Evolutionary conservation across 2,797 vertebrate species (phyloP), one percentile per base, ranked within the genome.

Genomic region (Meda fulgida): DNA sequence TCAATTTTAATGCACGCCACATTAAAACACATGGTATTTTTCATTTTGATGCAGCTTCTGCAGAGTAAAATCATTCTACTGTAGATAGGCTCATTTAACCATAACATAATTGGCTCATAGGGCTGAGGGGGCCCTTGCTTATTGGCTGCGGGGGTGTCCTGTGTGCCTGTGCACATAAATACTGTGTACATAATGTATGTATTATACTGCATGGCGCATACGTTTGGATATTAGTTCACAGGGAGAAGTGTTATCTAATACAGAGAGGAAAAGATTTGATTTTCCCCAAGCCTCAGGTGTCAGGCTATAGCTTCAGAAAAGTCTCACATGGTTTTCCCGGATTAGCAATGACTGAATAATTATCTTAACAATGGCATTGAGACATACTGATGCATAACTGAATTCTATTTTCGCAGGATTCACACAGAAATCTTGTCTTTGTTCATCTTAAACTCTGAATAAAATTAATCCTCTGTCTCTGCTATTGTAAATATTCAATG

Each of bases 371-470:
- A 77, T 86, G 88, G 76, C 76, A 79, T 40, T 71, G 48, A 67
- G 85, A 80, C 79, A 46, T n/a, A 46, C 78, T 87, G 90, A 88
- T 90, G 81, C 90, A 90, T 71, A 73, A 73, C 86, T 87, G 89
- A 92, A 90, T 63, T 87, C 46, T 63, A 81, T 63, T 58, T 86
- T 86, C 60, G 31, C 26, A 29, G 60, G 29, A 63, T 31, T 75
- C 65, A 26, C 63, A 10, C 29, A n/a, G 19, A 65, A n/a, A 79
- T 31, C 3, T 26, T 29, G 26, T 21, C 46, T 81, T 71, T 71
- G 7, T 36, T 80, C 6, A 81, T 23, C 81, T 81, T 84, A 89
- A 91, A 92, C 91, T 91, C 70, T 48, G 76, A 86, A 89, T 88
- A 85, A 84, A 85, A 80, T 71, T 16, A 85, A 78, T 21, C 1